A percentile compares a stretch with the other conserved stretches of the same genome.
phyloP scores from a whole-genome alignment of 37 sponge, comb jelly and placozoan species.

The Hormiphora californensis region DNA sequence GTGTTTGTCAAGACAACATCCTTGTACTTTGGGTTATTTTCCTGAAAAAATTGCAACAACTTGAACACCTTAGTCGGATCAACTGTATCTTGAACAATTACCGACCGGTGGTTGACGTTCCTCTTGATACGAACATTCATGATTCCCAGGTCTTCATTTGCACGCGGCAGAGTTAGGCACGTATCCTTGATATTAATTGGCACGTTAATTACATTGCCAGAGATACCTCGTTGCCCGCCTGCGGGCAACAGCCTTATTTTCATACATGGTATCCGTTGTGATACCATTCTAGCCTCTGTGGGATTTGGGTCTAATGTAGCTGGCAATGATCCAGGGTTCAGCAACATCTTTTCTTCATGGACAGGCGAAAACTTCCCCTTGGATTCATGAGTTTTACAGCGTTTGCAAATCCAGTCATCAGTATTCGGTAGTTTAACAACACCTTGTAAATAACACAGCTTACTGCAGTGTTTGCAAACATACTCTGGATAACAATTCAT shows the following conservation, averaged over 20 bases:
- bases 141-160: neutral
- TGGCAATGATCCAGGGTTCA: neutral
- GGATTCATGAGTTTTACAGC: neutral
- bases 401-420: neutral
- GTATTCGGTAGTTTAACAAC: neutral
- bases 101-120: neutral
- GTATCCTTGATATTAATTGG: neutral
- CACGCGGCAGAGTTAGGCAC: neutral
- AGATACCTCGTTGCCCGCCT: slow-evolving; percentile 16
- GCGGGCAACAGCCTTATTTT: slow-evolving; percentile 1
- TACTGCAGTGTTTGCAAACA: neutral
- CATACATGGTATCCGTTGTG: slow-evolving; percentile 1
- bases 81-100: slow-evolving; percentile 2
- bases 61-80: neutral
- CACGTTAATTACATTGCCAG: slow-evolving; percentile 1
- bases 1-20: neutral
- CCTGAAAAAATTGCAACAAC: neutral
- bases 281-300: neutral
- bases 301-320: neutral
- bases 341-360: neutral
- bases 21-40: neutral
- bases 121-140: neutral
- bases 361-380: neutral
- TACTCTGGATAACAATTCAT: neutral
- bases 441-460: neutral